Base-by-base conservation (phyloP, 2,797 vertebrate genomes). In the Ambastaia sidthimunki region DNA sequence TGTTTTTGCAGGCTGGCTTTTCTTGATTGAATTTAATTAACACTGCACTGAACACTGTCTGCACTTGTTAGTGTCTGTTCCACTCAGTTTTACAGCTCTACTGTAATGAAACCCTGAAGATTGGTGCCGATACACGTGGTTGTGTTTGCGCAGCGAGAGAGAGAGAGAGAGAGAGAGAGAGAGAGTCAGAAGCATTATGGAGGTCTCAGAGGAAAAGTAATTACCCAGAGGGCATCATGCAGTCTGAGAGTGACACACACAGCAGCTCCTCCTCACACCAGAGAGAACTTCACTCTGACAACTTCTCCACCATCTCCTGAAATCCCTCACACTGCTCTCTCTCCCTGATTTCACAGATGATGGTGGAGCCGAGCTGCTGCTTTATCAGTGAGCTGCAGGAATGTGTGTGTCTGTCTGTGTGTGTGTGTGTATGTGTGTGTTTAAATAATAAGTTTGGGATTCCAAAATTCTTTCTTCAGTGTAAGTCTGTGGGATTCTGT, bases 171-270 rank as follows among this genome's bases (percentile, higher is more conserved):
- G 48, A 41, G 52, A 21, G 16, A 54, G 47, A 6, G 59, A 59
- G 19, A 68, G 68, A 71, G 67, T 55, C 71, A 85, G 52, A 67
- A n/a, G 74, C 81, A 71, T 82, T 78, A 69, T 60, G 75, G 66
- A 68, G 48, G 78, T 75, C 78, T 54, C 54, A 81, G 52, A 79
- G 79, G 79, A 84, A 85, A 86, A 71, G 71, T 82, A 83, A 83
- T 88, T 89, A 86, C 82, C 83, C 82, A 86, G 82, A 75, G 71
- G 73, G 82, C 82, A 85, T 75, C 48, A 71, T 31, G 15, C 37
- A 52, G 44, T 44, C 9, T 11, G 41, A 44, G 10, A 44, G 10
- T 4, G 28, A 28, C 4, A 28, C 4, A 28, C 28, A 28, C 28
- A 28, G 28, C 41, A 57, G 18, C 81, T 71, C 65, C 52, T 28